Evolutionary conservation across 1,140 invertebrate genomes (phyloP).

Genomic region (Scylla paramamosain): DNA sequence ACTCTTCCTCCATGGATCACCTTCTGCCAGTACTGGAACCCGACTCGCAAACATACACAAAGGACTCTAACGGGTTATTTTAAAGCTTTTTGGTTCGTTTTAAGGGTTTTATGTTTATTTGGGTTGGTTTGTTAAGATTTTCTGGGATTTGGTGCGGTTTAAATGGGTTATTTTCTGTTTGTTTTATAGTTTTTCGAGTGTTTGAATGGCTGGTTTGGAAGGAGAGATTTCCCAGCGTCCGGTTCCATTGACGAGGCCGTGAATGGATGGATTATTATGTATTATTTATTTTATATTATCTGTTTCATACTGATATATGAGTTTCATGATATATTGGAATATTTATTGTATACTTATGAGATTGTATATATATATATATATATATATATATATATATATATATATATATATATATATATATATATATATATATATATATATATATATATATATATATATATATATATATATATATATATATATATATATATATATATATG

Average conservation of each 20-base stretch:
- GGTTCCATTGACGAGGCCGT: slow-evolving; percentile 28
- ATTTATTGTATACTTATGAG: neutral
- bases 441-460: slow-evolving; percentile 24
- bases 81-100: neutral
- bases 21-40: slow-evolving; percentile 62
- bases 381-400: slow-evolving; percentile 52
- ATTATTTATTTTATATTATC: neutral
- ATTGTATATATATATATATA: slow-evolving; percentile 51
- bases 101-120: neutral
- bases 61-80: neutral
- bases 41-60: neutral
- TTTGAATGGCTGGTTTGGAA: neutral
- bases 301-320: neutral
- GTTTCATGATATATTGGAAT: neutral
- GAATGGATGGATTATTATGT: neutral
- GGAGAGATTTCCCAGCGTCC: slow-evolving; percentile 29
- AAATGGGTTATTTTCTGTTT: neutral
- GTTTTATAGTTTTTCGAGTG: slow-evolving; percentile 69
- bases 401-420: slow-evolving; percentile 27
- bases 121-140: too few relatives aligned
- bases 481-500: slow-evolving; percentile 51
- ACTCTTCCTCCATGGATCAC: slow-evolving; percentile 64
- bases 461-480: slow-evolving; percentile 33
- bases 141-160: too few relatives aligned
- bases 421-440: slow-evolving; percentile 32